Percentiles rank a stretch among this genome's conserved stretches.
These are phyloP conservation scores for Myiozetetes cayanensis DNA, from an alignment of 2,113 vertebrate species.

Conservation along the genomic window DNA sequence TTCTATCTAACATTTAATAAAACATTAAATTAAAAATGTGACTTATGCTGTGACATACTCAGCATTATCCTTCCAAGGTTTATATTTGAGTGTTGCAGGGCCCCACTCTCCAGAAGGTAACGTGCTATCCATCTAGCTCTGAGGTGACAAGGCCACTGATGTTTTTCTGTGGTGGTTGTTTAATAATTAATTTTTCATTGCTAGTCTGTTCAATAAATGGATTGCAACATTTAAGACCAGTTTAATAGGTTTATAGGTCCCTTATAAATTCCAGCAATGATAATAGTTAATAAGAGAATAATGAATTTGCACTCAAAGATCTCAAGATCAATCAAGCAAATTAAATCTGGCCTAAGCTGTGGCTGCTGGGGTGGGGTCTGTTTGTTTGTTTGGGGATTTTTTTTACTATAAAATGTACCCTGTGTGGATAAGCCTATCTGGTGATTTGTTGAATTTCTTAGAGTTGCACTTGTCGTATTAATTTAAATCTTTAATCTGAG, in stretches of 20 bases:
- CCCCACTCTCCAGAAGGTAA: constrained; percentile 55
- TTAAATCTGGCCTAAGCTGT: constrained; percentile 28
- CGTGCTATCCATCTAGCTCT: constrained; percentile 68
- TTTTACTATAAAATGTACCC: neutral
- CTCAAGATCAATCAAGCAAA: constrained; percentile 58
- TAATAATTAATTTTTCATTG: constrained; percentile 82
- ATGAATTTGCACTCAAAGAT: constrained; percentile 63
- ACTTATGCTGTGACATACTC: constrained; percentile 72
- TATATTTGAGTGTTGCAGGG: constrained; percentile 63
- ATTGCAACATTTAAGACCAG: constrained; percentile 75
- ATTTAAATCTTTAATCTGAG: constrained; percentile 69
- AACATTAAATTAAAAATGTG: constrained; percentile 82
- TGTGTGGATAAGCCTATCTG: neutral
- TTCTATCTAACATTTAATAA: constrained; percentile 79
- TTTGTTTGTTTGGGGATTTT: neutral
- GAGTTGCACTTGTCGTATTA: constrained; percentile 56
- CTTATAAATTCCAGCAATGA: constrained; percentile 57
- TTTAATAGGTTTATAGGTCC: constrained; percentile 72
- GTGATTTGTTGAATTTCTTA: constrained; percentile 48
- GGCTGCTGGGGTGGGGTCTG: neutral
- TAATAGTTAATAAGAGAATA: constrained; percentile 72
- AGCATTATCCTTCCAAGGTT: constrained; percentile 71
- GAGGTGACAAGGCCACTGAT: constrained; percentile 73
- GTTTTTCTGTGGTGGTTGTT: constrained; percentile 75
- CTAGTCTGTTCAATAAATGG: constrained; percentile 74